Percentiles rank a stretch among this genome's conserved stretches.
Evolutionary conservation across 2,113 vertebrate genomes (phyloP).

Genomic region (Indicator maculatus): DNA sequence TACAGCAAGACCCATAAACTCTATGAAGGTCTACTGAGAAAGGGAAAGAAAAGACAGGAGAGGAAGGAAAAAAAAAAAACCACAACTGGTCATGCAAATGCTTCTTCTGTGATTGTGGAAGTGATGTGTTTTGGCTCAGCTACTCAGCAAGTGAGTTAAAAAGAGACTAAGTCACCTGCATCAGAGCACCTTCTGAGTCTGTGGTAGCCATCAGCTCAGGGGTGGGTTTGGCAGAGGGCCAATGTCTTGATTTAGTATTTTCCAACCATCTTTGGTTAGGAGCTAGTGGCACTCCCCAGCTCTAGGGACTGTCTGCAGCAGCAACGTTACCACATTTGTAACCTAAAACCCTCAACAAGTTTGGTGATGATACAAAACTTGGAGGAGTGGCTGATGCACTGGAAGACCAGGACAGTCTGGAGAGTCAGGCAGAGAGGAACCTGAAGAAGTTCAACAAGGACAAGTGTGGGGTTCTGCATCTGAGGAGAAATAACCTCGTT

Average conservation of each 20-base stretch:
- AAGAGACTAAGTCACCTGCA: background rate
- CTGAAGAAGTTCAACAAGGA: background rate
- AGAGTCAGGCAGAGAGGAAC: background rate
- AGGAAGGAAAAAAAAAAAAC: background rate
- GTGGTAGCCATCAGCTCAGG: background rate
- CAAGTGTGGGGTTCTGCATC: background rate
- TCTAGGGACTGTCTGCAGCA: rapidly evolving
- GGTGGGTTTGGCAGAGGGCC: background rate
- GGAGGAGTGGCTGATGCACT: background rate
- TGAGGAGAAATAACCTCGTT: background rate
- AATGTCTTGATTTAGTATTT: background rate
- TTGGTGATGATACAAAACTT: background rate
- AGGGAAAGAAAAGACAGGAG: background rate
- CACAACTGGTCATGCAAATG: background rate
- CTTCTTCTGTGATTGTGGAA: background rate
- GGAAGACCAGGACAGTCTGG: background rate
- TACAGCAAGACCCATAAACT: rapidly evolving
- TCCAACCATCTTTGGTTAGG: rapidly evolving
- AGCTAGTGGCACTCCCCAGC: rapidly evolving
- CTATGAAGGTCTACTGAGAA: no score
- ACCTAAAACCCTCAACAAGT: background rate
- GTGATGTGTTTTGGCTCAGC: background rate
- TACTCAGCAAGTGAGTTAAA: background rate
- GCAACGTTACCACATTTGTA: background rate
- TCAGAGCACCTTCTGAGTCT: background rate